Evolutionary conservation across 2,797 vertebrate species (phyloP), one percentile per base, ranked within the genome.

Genomic region (Halcyon badia): DNA sequence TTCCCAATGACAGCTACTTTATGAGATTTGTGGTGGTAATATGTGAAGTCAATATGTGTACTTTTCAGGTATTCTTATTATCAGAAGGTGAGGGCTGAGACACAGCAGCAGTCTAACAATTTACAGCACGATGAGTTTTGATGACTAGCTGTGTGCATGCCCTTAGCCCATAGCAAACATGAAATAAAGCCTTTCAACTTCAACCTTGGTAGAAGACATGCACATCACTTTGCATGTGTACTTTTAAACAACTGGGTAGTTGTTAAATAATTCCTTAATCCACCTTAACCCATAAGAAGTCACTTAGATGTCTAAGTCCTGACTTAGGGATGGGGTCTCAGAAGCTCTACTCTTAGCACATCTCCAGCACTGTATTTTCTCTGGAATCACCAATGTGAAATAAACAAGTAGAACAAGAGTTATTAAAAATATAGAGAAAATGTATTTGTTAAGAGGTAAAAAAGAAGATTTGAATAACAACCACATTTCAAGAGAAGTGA

Each of bases 1-100:
- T 91, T 91, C 41, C 8, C 42, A 77, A 35, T 48, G 87, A 89
- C 68, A 89, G 64, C 42, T 80, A 64, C 60, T 85, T 92, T 89
- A 77, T 83, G 87, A 96, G 69, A 44, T 82, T 69, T 83, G 83
- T 6, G 1, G 54, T 72, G 52, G 54, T 39, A 69, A 75, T 85
- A 78, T 0, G 2, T 78, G 92, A 54, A 75, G 90, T 81, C 37
- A 12, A 49, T 86, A 75, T 7, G 44, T 68, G 48, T 52, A 60
- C 65, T 60, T 81, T 92, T 75, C 83, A 92, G 57, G 83, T 81
- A 1, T 58, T 31, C 18, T 89, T 9, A 10, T 78, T 81, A 83
- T 76, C 57, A 89, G 61, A 86, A 46, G n/a, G 56, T 72, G 65
- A 61, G 56, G 48, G 39, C 48, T 85, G 68, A 88, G 65, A 20